A percentile compares a stretch with the other conserved stretches of the same genome.
phyloP scores from a whole-genome alignment of 2,888 invertebrate species.

The Papilio gigon region DNA sequence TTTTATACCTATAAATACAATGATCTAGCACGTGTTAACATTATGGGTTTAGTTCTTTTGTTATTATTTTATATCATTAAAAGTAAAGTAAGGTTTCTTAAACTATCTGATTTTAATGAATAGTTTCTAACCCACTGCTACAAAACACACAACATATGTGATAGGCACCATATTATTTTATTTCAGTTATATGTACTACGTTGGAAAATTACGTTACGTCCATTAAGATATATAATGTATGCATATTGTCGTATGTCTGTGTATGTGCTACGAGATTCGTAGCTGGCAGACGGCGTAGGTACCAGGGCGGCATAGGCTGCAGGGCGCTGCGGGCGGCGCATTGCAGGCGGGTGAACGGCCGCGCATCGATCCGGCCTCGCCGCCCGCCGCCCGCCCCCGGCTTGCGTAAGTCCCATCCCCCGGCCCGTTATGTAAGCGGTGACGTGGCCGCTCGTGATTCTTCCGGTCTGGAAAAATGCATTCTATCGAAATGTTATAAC shows the following conservation, averaged over 20 bases:
- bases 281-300: conserved; percentile 47
- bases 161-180: neutral
- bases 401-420: conserved; percentile 71
- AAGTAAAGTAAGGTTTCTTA: too few relatives aligned
- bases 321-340: conserved; percentile 71
- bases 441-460: conserved; percentile 68
- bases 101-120: neutral
- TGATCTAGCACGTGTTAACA: neutral
- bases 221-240: neutral
- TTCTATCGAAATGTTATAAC: conserved; percentile 21
- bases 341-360: conserved; percentile 82
- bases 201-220: too few relatives aligned
- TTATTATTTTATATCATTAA: too few relatives aligned
- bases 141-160: neutral
- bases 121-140: too few relatives aligned
- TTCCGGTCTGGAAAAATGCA: conserved; percentile 54
- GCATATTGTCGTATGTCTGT: neutral
- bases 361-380: conserved; percentile 73
- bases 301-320: conserved; percentile 68
- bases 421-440: conserved; percentile 72
- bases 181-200: too few relatives aligned
- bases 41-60: too few relatives aligned
- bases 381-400: conserved; percentile 45
- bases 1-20: neutral
- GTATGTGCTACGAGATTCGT: conserved; percentile 34